Evolutionary conservation across 2,113 vertebrate species (phyloP).

Genomic region (Leptobrachium leishanense): DNA sequence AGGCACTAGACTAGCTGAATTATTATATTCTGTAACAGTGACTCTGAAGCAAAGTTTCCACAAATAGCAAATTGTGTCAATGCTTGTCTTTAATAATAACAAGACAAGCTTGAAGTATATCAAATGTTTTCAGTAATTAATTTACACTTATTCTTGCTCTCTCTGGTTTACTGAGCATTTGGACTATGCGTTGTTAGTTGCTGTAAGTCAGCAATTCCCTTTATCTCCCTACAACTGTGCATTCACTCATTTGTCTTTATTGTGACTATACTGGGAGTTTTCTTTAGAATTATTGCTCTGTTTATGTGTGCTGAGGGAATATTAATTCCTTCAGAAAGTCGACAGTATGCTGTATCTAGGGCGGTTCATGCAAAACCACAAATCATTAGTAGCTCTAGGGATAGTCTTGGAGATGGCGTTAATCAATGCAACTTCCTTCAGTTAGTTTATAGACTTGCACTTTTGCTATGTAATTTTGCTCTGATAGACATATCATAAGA

Average conservation of each 20-base stretch:
- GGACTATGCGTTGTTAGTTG: constrained; percentile 16
- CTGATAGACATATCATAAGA: background rate
- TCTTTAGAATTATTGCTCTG: constrained; percentile 32
- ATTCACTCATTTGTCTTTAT: constrained; percentile 42
- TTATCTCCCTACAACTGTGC: constrained; percentile 31
- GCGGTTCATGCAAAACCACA: constrained; percentile 15
- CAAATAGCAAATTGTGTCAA: constrained; percentile 16
- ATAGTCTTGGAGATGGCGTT: constrained; percentile 38
- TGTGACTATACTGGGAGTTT: constrained; percentile 37
- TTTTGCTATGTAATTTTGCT: constrained; percentile 20
- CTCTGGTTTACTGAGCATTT: constrained; percentile 15
- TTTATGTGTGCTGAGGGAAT: constrained; percentile 43
- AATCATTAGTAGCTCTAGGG: constrained; percentile 36
- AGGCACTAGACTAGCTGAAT: background rate
- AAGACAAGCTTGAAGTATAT: constrained; percentile 23
- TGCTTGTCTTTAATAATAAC: constrained; percentile 3
- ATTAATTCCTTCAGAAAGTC: constrained; percentile 42
- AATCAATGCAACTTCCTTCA: constrained; percentile 32
- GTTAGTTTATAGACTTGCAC: constrained; percentile 19
- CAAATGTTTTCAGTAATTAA: constrained; percentile 26
- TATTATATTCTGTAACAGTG: background rate
- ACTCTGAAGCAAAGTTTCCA: background rate
- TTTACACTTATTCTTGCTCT: constrained; percentile 26
- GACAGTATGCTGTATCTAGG: constrained; percentile 27
- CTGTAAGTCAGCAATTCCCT: constrained; percentile 44